Conservation (phyloP, 2,888 invertebrate species). For the Gastrophysa polygoni region DNA sequence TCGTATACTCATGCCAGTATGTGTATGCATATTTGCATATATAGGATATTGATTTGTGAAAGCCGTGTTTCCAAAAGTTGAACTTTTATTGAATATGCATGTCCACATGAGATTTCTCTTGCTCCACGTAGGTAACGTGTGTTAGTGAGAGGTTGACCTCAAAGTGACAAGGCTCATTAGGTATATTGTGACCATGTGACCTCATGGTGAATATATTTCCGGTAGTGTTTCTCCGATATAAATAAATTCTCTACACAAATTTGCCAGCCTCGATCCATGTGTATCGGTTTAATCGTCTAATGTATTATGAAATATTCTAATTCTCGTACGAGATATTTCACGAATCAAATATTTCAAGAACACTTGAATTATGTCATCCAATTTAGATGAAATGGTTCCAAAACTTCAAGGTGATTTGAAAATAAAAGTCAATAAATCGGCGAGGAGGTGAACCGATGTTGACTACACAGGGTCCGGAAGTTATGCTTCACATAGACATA, state of each 20-base stretch:
- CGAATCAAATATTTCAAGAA: slow-evolving; percentile 29
- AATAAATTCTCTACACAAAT: slow-evolving; percentile 42
- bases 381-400: slow-evolving; percentile 23
- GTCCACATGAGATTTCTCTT: slow-evolving; percentile 22
- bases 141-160: slow-evolving; percentile 47
- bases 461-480: slow-evolving; percentile 4
- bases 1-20: neutral
- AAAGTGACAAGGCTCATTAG: slow-evolving; percentile 46
- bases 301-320: slow-evolving; percentile 5
- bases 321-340: slow-evolving; percentile 16
- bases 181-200: too few relatives aligned
- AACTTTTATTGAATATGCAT: slow-evolving; percentile 10
- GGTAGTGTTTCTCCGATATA: slow-evolving; percentile 45
- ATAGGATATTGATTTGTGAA: slow-evolving; percentile 17
- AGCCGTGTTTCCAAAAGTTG: slow-evolving; percentile 19
- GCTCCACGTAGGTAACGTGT: slow-evolving; percentile 25
- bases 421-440: slow-evolving; percentile 3
- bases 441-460: slow-evolving; percentile 14
- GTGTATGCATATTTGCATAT: too few relatives aligned
- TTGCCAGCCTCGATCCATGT: slow-evolving; percentile 31
- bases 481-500: neutral
- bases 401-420: slow-evolving; percentile 22
- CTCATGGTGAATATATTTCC: slow-evolving; percentile 42
- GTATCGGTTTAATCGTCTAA: slow-evolving; percentile 23
- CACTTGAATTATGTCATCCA: slow-evolving; percentile 36